These are phyloP conservation scores for Smittia sp. DNA, from an alignment of 2,888 invertebrate genomes.

Conservation along the genomic window DNA sequence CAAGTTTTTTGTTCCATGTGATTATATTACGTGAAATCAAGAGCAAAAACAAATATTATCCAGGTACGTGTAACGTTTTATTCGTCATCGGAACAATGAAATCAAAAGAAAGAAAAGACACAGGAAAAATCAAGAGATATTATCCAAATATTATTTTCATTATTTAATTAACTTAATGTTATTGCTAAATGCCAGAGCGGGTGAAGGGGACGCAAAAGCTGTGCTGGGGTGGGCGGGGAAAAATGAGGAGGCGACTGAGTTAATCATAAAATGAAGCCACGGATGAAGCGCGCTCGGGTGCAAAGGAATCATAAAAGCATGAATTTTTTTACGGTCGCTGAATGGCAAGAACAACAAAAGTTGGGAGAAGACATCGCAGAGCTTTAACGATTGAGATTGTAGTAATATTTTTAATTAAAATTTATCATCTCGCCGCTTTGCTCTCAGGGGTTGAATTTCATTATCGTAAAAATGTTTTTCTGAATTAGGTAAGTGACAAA, in stretches of 20 bases:
- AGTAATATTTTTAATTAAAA: constrained; percentile 38
- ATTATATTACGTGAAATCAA: not conserved
- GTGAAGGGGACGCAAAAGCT: not conserved
- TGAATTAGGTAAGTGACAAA: not conserved
- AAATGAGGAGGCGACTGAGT: constrained; percentile 4
- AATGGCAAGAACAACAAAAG: constrained; percentile 2
- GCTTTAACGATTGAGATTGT: constrained; percentile 11
- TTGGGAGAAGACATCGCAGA: not conserved
- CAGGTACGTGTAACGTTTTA: not conserved
- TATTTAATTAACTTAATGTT: constrained; percentile 40
- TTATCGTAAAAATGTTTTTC: constrained; percentile 30
- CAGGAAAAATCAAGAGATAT: constrained; percentile 27
- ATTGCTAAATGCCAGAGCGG: not conserved
- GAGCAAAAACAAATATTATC: constrained; percentile 18
- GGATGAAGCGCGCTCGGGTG: constrained; percentile 7
- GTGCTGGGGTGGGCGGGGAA: not conserved
- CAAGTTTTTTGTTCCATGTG: constrained; percentile 19
- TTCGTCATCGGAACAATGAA: constrained; percentile 25
- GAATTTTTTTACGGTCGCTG: constrained; percentile 29
- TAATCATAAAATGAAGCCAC: constrained; percentile 29
- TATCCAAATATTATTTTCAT: constrained; percentile 39
- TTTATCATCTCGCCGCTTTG: constrained; percentile 29
- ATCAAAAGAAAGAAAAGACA: constrained; percentile 20
- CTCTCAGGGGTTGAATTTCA: constrained; percentile 7
- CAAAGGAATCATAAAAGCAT: constrained; percentile 33